Base-by-base conservation (phyloP, 1,140 invertebrate genomes). In the Zaprionus kolodkinae region DNA sequence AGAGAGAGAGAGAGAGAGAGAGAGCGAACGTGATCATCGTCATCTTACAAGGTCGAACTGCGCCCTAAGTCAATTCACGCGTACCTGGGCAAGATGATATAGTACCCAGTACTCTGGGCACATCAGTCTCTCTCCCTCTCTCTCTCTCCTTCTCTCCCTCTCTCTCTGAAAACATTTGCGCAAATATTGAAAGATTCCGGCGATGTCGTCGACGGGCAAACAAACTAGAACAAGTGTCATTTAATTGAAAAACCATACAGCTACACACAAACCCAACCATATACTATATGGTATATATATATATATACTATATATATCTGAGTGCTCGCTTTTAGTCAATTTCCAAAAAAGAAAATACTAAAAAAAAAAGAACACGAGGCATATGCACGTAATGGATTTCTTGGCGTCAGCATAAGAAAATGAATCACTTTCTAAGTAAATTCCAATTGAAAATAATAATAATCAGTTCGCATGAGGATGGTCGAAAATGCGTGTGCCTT, bases 391-490 rank as follows among this genome's bases (percentile, higher is more conserved):
- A 88, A 87, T 73, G 72, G 72, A 72, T 70, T 79, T 72, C 48
- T 78, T 78, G 66, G 76, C 76, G 67, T 63, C 60, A 64, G 59
- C 30, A 63, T 75, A 60, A 67, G 61, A 63, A 82, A 72, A 88
- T 88, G 79, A 87, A 79, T 88, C 79, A 87, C 67, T 64, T 68
- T 36, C 64, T 62, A 82, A 87, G 38, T 66, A 65, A 78, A 69
- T 71, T 67, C 67, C 65, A 74, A 65, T 71, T 76, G 68, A 66
- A 72, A 72, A 76, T 66, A 61, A 76, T 72, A 45, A 72, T 30
- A 30, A 30, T 30, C 27, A 30, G 27, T 61, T 61, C 15, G 36
- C 30, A 11, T 43, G n/a, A 27, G 45, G 3, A 35, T 50, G n/a
- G 35, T 27, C 25, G 36, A 55, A 55, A 50, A 45, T 45, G 40